phyloP scores from a whole-genome alignment of 1,140 invertebrate genomes.

The Drosophila pruinosa region DNA sequence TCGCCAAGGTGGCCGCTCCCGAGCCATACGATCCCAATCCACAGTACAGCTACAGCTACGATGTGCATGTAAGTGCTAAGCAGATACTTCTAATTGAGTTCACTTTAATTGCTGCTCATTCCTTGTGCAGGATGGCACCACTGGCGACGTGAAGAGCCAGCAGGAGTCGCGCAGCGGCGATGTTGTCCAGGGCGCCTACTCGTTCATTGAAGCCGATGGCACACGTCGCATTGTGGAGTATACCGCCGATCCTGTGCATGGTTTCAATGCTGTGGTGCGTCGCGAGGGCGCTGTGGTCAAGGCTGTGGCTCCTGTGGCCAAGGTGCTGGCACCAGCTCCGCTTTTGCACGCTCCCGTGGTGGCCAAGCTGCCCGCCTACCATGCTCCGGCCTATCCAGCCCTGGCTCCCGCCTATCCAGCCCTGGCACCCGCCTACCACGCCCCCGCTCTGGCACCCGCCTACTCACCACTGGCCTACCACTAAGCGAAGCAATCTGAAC shows the following conservation, averaged over 20 bases:
- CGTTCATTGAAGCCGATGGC: conserved; percentile 85
- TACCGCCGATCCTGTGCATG: conserved; percentile 84
- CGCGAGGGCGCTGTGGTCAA: conserved; percentile 83
- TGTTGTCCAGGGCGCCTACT: conserved; percentile 85
- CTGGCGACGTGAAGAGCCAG: conserved; percentile 85
- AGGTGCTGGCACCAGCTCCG: conserved; percentile 74
- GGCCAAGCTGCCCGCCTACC: conserved; percentile 19
- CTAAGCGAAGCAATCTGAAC: conserved; percentile 42
- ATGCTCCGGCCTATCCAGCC: conserved; percentile 44
- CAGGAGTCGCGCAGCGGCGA: conserved; percentile 85
- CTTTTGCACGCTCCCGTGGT: conserved; percentile 56
- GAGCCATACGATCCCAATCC: conserved; percentile 85
- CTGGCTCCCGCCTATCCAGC: conserved; percentile 33
- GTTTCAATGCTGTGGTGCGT: conserved; percentile 84
- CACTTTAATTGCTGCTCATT: background rate
- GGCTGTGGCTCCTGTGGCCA: conserved; percentile 76
- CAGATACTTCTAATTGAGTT: too few relatives aligned
- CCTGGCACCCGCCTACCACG: conserved; percentile 51
- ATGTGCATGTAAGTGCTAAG: conserved; percentile 83
- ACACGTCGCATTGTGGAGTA: conserved; percentile 84
- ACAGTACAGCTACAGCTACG: conserved; percentile 85
- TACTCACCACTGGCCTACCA: conserved; percentile 51
- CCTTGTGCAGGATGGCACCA: conserved; percentile 83
- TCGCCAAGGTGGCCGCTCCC: conserved; percentile 83
- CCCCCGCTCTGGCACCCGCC: conserved; percentile 33